These are phyloP conservation scores for Heteromormyrus szaboi DNA, from an alignment of 2,797 vertebrate species.

Conservation along the genomic window DNA sequence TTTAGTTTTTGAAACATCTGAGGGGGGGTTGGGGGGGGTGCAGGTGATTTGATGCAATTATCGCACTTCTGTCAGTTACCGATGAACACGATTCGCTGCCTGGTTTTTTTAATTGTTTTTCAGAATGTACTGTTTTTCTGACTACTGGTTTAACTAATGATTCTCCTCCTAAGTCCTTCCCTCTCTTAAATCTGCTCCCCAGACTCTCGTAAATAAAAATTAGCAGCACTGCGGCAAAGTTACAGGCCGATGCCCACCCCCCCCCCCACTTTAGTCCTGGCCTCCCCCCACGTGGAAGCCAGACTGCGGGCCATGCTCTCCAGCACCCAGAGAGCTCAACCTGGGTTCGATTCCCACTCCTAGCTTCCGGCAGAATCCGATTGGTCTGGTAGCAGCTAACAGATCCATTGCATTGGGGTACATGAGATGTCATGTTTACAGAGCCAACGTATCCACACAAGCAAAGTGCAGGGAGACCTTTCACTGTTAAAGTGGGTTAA, in stretches of 20 bases:
- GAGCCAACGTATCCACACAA: neutral
- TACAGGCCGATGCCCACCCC: neutral
- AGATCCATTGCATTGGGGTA: neutral
- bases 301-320: neutral
- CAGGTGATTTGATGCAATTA: neutral
- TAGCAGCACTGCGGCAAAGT: neutral
- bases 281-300: neutral
- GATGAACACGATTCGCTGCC: neutral
- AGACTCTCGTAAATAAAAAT: slow-evolving; percentile 9
- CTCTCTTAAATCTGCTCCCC: neutral
- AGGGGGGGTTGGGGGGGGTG: neutral
- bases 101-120: neutral
- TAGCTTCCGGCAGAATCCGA: neutral
- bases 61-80: neutral
- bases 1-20: neutral
- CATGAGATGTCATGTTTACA: neutral
- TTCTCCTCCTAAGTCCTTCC: neutral
- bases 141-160: neutral
- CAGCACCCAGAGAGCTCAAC: neutral
- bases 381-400: neutral
- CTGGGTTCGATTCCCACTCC: neutral
- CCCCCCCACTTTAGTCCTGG: neutral
- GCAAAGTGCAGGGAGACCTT: neutral
- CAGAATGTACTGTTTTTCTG: neutral
- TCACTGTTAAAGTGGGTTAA: neutral